Conservation (phyloP, 2,888 invertebrate genomes). For the Dysmachus trigonus region DNA sequence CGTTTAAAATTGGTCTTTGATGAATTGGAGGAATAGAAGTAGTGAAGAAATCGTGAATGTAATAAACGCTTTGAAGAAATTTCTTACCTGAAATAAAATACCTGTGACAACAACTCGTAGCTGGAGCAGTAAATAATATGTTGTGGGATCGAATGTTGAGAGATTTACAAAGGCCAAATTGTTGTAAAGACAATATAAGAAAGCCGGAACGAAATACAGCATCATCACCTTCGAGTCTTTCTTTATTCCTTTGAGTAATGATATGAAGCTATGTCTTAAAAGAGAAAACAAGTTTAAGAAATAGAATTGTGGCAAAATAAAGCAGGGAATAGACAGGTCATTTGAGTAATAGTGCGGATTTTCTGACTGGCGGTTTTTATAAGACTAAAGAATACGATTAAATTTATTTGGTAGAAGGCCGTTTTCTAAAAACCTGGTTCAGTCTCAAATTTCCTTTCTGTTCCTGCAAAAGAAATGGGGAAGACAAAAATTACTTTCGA, state of each 20-base stretch:
- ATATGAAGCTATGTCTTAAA: conserved; percentile 71
- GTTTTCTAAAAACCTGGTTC: background rate
- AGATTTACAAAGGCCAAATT: conserved; percentile 92
- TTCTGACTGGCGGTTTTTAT: background rate
- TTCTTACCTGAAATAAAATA: conserved; percentile 84
- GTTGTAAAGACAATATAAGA: conserved; percentile 93
- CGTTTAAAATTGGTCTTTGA: too few relatives aligned
- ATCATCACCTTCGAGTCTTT: conserved; percentile 74
- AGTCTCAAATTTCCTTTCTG: background rate
- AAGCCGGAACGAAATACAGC: conserved; percentile 89
- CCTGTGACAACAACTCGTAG: conserved; percentile 93
- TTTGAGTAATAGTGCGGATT: background rate
- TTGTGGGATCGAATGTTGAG: conserved; percentile 91
- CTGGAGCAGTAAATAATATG: conserved; percentile 89
- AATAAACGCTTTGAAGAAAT: background rate
- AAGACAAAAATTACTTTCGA: conserved; percentile 71
- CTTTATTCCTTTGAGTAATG: conserved; percentile 68
- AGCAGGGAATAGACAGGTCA: background rate
- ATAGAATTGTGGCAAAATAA: background rate
- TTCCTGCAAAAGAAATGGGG: background rate
- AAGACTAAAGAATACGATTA: background rate
- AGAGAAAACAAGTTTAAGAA: conserved; percentile 49
- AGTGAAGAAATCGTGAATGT: background rate
- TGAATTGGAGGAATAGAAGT: too few relatives aligned
- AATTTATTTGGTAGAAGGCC: too few relatives aligned